Evolutionary conservation across 2,888 invertebrate species (phyloP).

Genomic region (Agrilus biguttatus): DNA sequence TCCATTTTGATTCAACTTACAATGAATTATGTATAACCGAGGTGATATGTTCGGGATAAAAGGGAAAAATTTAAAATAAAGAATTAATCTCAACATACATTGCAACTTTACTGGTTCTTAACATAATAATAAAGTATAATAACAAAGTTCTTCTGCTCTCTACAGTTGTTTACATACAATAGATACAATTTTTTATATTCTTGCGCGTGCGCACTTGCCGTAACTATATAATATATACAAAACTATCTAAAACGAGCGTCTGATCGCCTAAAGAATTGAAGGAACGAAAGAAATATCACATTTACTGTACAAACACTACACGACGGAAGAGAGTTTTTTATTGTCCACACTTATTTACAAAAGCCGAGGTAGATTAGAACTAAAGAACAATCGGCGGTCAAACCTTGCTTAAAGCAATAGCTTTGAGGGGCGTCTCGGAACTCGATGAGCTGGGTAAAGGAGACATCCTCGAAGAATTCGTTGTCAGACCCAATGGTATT

Average conservation of each 20-base stretch:
- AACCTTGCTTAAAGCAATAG: conserved; percentile 31
- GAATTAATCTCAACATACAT: conserved; percentile 5
- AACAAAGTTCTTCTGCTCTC: conserved; percentile 26
- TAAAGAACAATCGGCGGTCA: conserved; percentile 25
- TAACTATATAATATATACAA: conserved; percentile 16
- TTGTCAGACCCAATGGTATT: conserved; percentile 36
- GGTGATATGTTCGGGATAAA: too few relatives aligned
- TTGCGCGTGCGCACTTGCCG: conserved; percentile 16
- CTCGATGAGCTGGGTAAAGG: conserved; percentile 48
- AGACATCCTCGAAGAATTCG: conserved; percentile 38
- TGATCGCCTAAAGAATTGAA: conserved; percentile 19
- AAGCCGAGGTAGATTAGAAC: conserved; percentile 28
- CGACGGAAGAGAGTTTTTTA: conserved; percentile 19
- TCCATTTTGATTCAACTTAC: too few relatives aligned
- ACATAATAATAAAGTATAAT: conserved; percentile 18
- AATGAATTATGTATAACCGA: too few relatives aligned
- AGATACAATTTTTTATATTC: conserved; percentile 31
- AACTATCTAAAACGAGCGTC: conserved; percentile 12
- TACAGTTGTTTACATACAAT: conserved; percentile 29
- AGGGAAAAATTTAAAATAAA: too few relatives aligned
- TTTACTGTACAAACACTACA: conserved; percentile 28
- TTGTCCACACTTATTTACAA: conserved; percentile 23
- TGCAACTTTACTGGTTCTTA: conserved; percentile 16
- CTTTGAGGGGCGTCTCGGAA: conserved; percentile 36
- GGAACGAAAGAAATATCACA: conserved; percentile 32